Conservation (phyloP, 2,113 vertebrate species). For the Pelvicachromis taeniatus region DNA sequence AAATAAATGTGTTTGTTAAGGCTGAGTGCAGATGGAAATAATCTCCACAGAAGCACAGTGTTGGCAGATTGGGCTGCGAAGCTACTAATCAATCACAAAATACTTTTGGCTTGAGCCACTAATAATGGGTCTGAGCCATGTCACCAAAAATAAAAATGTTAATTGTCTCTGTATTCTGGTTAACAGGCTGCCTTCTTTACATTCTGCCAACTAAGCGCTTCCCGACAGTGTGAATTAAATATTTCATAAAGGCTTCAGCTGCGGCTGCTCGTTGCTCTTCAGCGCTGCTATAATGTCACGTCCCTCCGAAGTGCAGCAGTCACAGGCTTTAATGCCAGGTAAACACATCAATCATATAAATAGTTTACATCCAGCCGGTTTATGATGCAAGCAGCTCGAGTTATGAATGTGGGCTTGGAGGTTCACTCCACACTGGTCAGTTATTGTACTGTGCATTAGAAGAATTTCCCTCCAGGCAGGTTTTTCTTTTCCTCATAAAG, state of each 20-base stretch:
- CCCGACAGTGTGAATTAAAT: slow-evolving; percentile 10
- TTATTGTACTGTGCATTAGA: not conserved
- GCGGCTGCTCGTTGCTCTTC: slow-evolving; percentile 5
- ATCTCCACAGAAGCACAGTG: not conserved
- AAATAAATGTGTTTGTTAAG: not conserved
- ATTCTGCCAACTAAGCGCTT: slow-evolving; percentile 39
- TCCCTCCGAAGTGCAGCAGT: not conserved
- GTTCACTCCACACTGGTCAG: not conserved
- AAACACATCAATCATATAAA: slow-evolving; percentile 48
- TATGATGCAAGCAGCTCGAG: slow-evolving; percentile 8
- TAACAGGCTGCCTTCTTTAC: slow-evolving; percentile 14
- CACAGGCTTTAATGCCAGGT: not conserved
- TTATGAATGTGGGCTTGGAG: not conserved
- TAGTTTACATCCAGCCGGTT: not conserved
- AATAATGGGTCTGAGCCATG: not conserved
- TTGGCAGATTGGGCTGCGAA: not conserved
- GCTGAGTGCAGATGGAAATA: not conserved
- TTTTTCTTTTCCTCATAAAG: not conserved
- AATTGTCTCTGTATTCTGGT: slow-evolving; percentile 34
- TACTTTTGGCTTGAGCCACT: not conserved
- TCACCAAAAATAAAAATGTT: slow-evolving; percentile 12
- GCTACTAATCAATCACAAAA: not conserved
- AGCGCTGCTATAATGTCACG: not conserved
- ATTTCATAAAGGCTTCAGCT: slow-evolving; percentile 45
- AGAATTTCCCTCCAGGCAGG: not conserved